Base-by-base conservation (phyloP, 2,797 vertebrate genomes). In the Cichlasoma orientale region DNA sequence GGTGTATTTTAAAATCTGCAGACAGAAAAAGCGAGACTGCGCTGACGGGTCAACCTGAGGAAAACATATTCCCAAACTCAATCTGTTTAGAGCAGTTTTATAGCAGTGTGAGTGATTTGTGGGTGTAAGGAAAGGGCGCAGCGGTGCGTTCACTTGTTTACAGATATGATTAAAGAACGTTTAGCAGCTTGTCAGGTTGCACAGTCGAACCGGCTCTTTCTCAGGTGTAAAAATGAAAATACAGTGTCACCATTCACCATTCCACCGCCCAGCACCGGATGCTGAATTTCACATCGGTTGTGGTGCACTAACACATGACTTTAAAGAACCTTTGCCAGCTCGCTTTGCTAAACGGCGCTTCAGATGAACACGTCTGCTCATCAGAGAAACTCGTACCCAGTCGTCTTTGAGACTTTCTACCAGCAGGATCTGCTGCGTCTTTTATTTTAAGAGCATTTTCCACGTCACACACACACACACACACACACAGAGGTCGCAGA, bases 391-490 rank as follows among this genome's bases (percentile, higher is more conserved):
- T 55, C 82, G 76, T 77, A 56, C 56, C 23, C 56, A 58, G 47
- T 82, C 57, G 19, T 82, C 77, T 87, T 8, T 76, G 56, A 56
- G 63, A 56, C 59, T 79, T 55, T 85, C 18, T 44, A 80, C 75
- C 57, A 68, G 72, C 7, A 63, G 66, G n/a, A 61, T 88, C 71
- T 86, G 74, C 31, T 77, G 71, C 12, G 12, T 54, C 82, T 85
- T 78, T 86, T 83, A 88, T 88, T 93, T 84, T 78, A 82, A 38
- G 82, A 79, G 74, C 73, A 77, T 47, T 82, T 82, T 77, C 56
- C 70, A 75, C 82, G 83, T 87, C 82, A 85, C n/a, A 29, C 80
- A 78, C 79, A 75, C 4, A 27, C 27, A 27, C 27, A 27, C 27
- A 41, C 23, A 31, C 31, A 31, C 31, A 41, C 23, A 33, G 36